Evolutionary conservation across 2,888 invertebrate genomes (phyloP).

Genomic region (Sipunculus nudus): DNA sequence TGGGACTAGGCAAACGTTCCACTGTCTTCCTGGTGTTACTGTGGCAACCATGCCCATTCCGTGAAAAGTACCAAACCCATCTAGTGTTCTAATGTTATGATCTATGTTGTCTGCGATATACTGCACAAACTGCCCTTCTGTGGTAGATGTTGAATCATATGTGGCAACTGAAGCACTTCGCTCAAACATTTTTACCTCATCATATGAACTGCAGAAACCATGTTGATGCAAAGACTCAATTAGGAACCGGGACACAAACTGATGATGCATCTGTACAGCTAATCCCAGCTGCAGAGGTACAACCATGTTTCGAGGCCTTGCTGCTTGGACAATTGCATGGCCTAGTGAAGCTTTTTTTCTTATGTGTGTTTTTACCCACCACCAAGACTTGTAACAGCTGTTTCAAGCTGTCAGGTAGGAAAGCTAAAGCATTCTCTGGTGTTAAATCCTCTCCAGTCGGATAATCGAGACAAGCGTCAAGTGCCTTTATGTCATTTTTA

Average conservation of each 20-base stretch:
- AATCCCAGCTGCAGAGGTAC: constrained; percentile 38
- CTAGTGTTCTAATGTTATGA: constrained; percentile 13
- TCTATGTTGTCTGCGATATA: constrained; percentile 12
- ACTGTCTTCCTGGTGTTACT: not conserved
- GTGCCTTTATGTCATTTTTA: constrained; percentile 35
- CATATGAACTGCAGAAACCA: constrained; percentile 37
- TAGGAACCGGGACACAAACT: constrained; percentile 36
- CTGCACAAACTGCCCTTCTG: constrained; percentile 9
- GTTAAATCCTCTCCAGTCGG: constrained; percentile 11
- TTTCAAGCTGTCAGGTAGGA: constrained; percentile 22
- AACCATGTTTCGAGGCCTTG: constrained; percentile 28
- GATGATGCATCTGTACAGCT: constrained; percentile 38
- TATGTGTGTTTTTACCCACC: not conserved
- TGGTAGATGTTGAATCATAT: not conserved
- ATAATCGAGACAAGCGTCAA: constrained; percentile 25
- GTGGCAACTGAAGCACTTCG: not conserved
- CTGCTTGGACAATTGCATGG: constrained; percentile 38
- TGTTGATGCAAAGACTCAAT: constrained; percentile 36
- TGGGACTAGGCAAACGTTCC: not conserved
- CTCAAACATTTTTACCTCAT: constrained; percentile 17
- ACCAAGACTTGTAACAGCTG: constrained; percentile 16
- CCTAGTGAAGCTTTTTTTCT: constrained; percentile 33
- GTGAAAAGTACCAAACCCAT: constrained; percentile 6
- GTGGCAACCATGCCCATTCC: no score
- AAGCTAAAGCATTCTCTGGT: constrained; percentile 7